phyloP scores from a whole-genome alignment of 2,888 invertebrate species.

The Hypercompe scribonia region DNA sequence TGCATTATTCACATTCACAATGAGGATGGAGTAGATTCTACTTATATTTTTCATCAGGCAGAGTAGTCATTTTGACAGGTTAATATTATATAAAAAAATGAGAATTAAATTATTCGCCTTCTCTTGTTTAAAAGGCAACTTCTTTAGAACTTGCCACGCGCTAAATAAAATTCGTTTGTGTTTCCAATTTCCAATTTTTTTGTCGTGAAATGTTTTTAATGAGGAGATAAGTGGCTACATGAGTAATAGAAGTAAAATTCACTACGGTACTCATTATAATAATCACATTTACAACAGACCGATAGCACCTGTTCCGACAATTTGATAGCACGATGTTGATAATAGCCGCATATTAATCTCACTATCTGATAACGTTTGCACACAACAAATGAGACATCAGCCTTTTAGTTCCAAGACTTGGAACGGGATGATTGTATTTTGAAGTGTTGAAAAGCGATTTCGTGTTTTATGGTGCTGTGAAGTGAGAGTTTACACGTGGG shows the following conservation, averaged over 20 bases:
- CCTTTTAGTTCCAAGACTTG: background rate
- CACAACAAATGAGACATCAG: constrained; percentile 14
- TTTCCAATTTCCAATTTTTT: no score
- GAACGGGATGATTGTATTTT: constrained; percentile 9
- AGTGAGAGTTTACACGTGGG: background rate
- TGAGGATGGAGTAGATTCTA: no score
- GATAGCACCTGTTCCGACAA: constrained; percentile 36
- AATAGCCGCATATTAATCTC: constrained; percentile 60
- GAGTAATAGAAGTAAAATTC: background rate
- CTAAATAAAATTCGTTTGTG: no score
- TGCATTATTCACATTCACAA: no score
- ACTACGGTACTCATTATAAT: constrained; percentile 10
- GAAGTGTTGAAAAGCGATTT: background rate
- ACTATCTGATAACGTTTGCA: constrained; percentile 58
- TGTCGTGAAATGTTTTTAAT: background rate
- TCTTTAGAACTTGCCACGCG: no score
- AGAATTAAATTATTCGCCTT: no score
- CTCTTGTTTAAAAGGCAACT: no score
- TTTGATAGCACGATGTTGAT: constrained; percentile 51
- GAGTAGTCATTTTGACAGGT: no score
- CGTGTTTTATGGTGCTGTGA: background rate
- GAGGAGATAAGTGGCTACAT: background rate
- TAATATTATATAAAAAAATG: no score
- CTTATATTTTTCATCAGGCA: no score
- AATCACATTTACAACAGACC: constrained; percentile 8